Base-by-base conservation (phyloP, 2,888 invertebrate species). In the Pheosia gnoma region DNA sequence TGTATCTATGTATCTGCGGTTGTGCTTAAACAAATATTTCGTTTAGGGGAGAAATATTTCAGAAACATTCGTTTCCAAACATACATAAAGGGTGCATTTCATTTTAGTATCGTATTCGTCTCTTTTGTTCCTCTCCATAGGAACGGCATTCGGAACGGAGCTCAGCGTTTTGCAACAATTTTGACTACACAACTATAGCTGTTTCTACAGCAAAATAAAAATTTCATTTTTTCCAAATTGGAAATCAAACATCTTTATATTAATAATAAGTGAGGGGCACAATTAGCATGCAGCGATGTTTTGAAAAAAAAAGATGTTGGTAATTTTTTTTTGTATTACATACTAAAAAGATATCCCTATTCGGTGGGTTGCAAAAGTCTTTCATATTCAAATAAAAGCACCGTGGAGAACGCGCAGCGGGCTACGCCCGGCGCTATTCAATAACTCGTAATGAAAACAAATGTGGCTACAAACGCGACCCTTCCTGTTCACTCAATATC, bases 391-490 rank as follows among this genome's bases (percentile, higher is more conserved):
- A 83, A 85, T 84, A 85, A 82, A 82, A 79, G 77, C 75, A 75
- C 72, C 75, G 78, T 76, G 74, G 80, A 79, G 78, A 75, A 75
- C 75, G 78, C 69, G 80, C 71, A 75, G 72, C 75, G 76, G 76
- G 80, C 79, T 72, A 75, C 74, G 77, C 79, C 73, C 71, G 64
- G 66, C 72, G 75, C 77, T 80, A 85, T 83, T 85, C 84, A 84
- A 88, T 89, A 88, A 85, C 81, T 84, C 83, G 84, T 85, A 87
- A 88, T 88, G 84, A 86, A 86, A 89, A 89, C 85, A 88, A 88
- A 89, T 88, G 86, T 85, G 82, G 81, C 84, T 82, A 80, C 81
- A 81, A 84, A 78, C 79, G 76, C 81, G 83, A 86, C 85, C 85
- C 85, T 85, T 84, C 83, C 83, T 84, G 80, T 83, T 85, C 83